Percentiles rank a stretch among this genome's conserved stretches.
Conservation (phyloP, 2,888 invertebrate genomes). For the Tholera decimalis region DNA sequence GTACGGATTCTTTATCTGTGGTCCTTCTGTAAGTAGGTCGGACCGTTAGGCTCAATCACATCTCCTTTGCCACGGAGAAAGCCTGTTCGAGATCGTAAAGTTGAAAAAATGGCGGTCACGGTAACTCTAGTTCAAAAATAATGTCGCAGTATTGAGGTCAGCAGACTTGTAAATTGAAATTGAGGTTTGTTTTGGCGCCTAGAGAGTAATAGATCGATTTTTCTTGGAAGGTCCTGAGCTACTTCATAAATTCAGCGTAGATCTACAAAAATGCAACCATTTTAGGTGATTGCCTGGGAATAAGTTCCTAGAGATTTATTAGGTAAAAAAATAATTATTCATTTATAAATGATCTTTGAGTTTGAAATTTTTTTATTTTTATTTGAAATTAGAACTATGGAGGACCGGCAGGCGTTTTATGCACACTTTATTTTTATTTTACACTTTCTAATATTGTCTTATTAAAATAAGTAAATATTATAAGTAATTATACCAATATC, state of each 20-base stretch:
- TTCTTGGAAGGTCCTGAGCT: background rate
- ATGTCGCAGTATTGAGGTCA: constrained; percentile 38
- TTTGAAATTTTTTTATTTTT: no score
- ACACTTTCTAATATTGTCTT: no score
- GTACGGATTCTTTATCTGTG: constrained; percentile 57
- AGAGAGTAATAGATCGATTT: constrained; percentile 1
- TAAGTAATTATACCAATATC: no score
- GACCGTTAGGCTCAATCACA: constrained; percentile 68
- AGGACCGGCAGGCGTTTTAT: no score
- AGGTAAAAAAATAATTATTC: background rate
- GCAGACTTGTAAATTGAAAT: constrained; percentile 56
- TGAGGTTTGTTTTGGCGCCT: constrained; percentile 46
- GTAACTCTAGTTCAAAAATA: constrained; percentile 42
- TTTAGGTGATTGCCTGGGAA: background rate
- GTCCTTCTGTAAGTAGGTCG: constrained; percentile 63
- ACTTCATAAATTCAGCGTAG: background rate
- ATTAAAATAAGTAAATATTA: no score
- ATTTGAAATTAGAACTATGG: no score
- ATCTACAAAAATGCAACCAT: background rate
- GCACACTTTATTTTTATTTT: no score
- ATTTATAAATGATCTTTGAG: background rate
- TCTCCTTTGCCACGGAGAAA: constrained; percentile 62
- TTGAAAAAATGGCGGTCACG: constrained; percentile 33
- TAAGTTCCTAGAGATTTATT: background rate
- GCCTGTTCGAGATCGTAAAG: constrained; percentile 45